Evolutionary conservation across 2,797 vertebrate genomes (phyloP), one percentile per base, ranked within the genome.

Genomic region (Propithecus perrieri): DNA sequence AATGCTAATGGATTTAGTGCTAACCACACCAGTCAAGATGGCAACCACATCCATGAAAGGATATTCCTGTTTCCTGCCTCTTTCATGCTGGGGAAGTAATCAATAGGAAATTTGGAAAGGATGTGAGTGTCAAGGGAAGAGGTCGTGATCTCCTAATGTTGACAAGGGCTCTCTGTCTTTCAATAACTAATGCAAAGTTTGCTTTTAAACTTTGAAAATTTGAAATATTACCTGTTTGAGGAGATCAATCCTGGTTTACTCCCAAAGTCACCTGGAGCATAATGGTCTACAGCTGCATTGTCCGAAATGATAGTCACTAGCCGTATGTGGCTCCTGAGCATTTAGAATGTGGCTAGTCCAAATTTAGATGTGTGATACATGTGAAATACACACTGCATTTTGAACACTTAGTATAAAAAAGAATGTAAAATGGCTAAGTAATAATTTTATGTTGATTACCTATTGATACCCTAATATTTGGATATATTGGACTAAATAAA

Each of bases 1-100:
- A 97, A 96, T 88, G 96, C 84, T 97, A 97, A 98, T 98, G 96
- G 97, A 96, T 94, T 98, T 93, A 93, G 86, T 89, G 96, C 96
- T 96, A 97, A 97, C 97, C 97, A 96, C 97, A 96, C 94, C 89
- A 85, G 95, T 96, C 86, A 96, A 97, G 80, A 97, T 87, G 94
- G 93, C 94, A 97, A 97, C 97, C 97, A 79, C 97, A 97, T 97
- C 97, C 94, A 94, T 65, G 95, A 96, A 63, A 93, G 89, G 67
- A 71, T 88, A 85, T 94, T 97, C 93, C 95, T 87, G 81, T 84
- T 98, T 97, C 96, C 97, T 97, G 91, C 78, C 92, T 94, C 84
- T 69, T 89, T 96, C 94, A 83, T 48, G 43, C 89, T 38, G 79
- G 91, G 84, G 96, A 96, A 96, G 72, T 71, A 85, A 97, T 97